Evolutionary conservation across 2,888 invertebrate genomes (phyloP).

Genomic region (Drosophila ezoana): DNA sequence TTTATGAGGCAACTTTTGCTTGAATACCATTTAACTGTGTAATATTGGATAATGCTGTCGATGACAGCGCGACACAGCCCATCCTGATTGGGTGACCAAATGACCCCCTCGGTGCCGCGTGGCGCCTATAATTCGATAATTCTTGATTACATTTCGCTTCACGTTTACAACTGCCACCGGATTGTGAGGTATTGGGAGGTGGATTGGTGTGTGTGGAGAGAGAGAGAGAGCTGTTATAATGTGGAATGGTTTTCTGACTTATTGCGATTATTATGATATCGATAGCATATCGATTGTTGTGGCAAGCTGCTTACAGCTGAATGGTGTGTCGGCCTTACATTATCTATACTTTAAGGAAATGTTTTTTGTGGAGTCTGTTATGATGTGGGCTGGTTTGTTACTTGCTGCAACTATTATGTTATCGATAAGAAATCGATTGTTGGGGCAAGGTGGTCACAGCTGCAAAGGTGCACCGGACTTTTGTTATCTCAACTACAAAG

Average conservation of each 20-base stretch:
- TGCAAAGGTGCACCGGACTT: too few species aligned
- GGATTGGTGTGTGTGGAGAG: background rate
- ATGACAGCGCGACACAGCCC: slow-evolving; percentile 37
- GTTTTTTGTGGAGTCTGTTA: background rate
- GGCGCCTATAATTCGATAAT: slow-evolving; percentile 55
- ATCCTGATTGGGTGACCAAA: slow-evolving; percentile 28
- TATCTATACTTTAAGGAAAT: background rate
- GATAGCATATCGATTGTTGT: slow-evolving; percentile 19
- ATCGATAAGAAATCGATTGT: too few species aligned
- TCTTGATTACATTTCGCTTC: slow-evolving; percentile 59
- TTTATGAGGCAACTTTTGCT: slow-evolving; percentile 50
- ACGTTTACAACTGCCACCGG: slow-evolving; percentile 6
- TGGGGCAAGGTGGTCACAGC: too few species aligned
- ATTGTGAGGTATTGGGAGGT: background rate
- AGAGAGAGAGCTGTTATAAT: slow-evolving; percentile 5
- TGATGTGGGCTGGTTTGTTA: slow-evolving; percentile 1
- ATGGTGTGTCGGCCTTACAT: background rate
- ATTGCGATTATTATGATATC: slow-evolving; percentile 7
- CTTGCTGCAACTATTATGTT: background rate
- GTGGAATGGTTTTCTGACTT: background rate
- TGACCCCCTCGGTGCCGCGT: slow-evolving; percentile 5
- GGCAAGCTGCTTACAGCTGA: background rate
- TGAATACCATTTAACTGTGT: slow-evolving; percentile 65
- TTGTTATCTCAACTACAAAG: too few species aligned
- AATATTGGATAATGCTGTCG: slow-evolving; percentile 60